Conservation (phyloP, 2,797 vertebrate genomes). For the Sternotherus odoratus region DNA sequence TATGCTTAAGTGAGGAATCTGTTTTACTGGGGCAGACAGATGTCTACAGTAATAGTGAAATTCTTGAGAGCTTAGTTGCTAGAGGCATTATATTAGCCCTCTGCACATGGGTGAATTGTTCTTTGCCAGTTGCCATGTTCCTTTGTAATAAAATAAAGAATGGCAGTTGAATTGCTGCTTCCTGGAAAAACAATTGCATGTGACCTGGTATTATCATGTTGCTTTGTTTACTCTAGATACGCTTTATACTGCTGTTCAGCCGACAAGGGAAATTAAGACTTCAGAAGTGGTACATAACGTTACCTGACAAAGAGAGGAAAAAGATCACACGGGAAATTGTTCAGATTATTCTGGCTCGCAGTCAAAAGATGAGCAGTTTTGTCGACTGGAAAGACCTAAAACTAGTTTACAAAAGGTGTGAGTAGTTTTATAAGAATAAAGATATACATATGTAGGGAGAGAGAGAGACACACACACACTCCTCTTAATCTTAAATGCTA, state of each 20-base stretch:
- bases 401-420: conserved; percentile 97
- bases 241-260: conserved; percentile 97
- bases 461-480: not conserved
- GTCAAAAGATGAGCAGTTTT: conserved; percentile 94
- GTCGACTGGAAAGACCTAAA: conserved; percentile 98
- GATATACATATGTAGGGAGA: not conserved
- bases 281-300: conserved; percentile 95
- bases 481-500: not conserved
- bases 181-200: not conserved
- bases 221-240: conserved; percentile 86
- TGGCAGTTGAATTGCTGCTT: not conserved
- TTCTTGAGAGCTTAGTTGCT: not conserved
- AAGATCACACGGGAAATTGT: conserved; percentile 95
- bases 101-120: not conserved
- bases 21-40: not conserved
- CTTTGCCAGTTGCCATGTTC: not conserved
- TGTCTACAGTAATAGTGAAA: not conserved
- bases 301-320: conserved; percentile 93
- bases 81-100: too few species aligned
- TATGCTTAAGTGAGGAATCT: not conserved
- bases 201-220: conserved; percentile 22
- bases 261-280: conserved; percentile 96
- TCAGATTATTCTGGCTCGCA: conserved; percentile 90
- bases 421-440: conserved; percentile 73
- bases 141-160: not conserved